phyloP scores from a whole-genome alignment of 2,888 invertebrate genomes.

The Mesorhabditis belari region DNA sequence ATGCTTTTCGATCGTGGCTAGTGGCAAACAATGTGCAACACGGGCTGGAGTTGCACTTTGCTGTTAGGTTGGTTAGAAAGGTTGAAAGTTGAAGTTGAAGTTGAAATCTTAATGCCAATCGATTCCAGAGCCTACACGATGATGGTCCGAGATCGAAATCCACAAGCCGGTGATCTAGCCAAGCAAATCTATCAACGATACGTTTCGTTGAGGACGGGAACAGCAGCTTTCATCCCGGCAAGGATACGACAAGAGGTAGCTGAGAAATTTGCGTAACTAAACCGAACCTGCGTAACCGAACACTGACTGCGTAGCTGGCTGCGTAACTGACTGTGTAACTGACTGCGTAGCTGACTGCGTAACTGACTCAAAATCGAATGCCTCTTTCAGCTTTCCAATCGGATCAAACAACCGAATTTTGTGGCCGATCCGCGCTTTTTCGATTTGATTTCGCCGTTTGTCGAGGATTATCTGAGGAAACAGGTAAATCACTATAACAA shows the following conservation, averaged over 20 bases:
- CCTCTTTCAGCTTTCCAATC: not conserved
- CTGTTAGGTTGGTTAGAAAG: not conserved
- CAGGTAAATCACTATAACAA: too few relatives aligned
- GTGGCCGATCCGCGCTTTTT: not conserved
- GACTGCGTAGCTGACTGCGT: not conserved
- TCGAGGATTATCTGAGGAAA: not conserved
- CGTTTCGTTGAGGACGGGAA: conserved; percentile 23
- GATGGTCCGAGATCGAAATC: conserved; percentile 28
- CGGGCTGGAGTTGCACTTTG: not conserved
- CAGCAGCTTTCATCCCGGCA: conserved; percentile 28
- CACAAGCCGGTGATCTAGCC: conserved; percentile 31
- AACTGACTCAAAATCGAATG: too few relatives aligned
- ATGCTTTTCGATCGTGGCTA: conserved; percentile 29
- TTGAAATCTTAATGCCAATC: too few relatives aligned
- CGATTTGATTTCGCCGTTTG: not conserved
- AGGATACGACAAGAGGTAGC: conserved; percentile 20
- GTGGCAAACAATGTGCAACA: not conserved
- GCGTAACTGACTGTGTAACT: not conserved
- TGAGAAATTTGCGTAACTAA: not conserved
- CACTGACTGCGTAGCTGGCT: too few relatives aligned
- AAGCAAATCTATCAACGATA: conserved; percentile 33
- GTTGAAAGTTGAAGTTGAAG: too few relatives aligned
- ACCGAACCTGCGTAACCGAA: too few relatives aligned
- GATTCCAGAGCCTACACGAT: conserved; percentile 28
- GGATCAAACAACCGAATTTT: not conserved